Evolutionary conservation across 2,888 invertebrate species (phyloP).

Genomic region (Onchidella celtica): DNA sequence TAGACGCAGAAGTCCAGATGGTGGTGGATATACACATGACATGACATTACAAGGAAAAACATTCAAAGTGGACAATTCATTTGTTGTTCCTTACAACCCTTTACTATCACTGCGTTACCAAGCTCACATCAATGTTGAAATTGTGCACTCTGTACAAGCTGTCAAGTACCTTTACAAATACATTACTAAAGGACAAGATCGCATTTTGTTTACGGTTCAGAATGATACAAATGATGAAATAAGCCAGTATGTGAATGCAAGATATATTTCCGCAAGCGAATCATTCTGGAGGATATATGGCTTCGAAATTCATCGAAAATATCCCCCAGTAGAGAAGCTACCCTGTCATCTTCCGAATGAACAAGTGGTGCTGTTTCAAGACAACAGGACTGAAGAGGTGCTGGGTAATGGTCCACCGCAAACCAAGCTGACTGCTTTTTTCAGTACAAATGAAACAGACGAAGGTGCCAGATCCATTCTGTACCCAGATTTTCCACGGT

Average conservation of each 20-base stretch:
- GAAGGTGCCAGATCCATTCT: background rate
- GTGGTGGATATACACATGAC: background rate
- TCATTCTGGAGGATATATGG: background rate
- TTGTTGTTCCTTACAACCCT: background rate
- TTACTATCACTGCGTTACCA: background rate
- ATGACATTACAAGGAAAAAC: background rate
- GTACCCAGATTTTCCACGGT: background rate
- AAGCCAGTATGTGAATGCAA: background rate
- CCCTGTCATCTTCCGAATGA: background rate
- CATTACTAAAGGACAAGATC: background rate
- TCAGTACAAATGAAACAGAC: background rate
- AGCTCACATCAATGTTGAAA: constrained; percentile 5
- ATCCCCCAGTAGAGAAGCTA: background rate
- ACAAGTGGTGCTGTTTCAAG: background rate
- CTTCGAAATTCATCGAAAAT: constrained; percentile 2
- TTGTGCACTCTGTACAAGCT: constrained; percentile 4
- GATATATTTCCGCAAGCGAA: background rate
- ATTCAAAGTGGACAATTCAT: background rate
- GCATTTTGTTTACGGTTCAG: background rate
- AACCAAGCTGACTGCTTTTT: background rate
- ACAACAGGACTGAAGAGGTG: background rate
- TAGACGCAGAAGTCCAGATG: background rate
- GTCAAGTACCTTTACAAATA: constrained; percentile 8
- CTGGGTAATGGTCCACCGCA: background rate
- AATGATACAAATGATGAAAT: background rate